These are phyloP conservation scores for Synanthedon vespiformis DNA, from an alignment of 2,888 invertebrate genomes.

Conservation along the genomic window DNA sequence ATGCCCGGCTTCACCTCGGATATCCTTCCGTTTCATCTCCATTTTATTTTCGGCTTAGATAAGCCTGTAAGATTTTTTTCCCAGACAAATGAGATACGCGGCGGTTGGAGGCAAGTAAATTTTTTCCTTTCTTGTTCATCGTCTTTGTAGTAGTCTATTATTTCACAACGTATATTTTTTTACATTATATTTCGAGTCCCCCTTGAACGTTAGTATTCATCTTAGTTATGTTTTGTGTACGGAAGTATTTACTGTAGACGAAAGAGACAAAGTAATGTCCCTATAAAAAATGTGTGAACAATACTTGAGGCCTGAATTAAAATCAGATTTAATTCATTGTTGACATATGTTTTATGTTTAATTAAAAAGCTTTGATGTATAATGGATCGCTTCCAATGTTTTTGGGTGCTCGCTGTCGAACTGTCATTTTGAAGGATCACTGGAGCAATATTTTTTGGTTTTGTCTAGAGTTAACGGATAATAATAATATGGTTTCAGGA, in stretches of 20 bases:
- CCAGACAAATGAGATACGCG: constrained; percentile 37
- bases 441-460: not conserved
- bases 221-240: not conserved
- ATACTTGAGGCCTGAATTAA: not conserved
- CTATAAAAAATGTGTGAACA: not conserved
- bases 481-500: too few relatives aligned
- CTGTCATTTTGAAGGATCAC: not conserved
- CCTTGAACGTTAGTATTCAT: not conserved
- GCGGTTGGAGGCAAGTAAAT: constrained; percentile 23
- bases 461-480: too few relatives aligned
- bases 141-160: constrained; percentile 8
- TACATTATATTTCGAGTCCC: not conserved
- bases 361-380: not conserved
- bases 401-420: not conserved
- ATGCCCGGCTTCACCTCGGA: constrained; percentile 31
- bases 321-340: not conserved
- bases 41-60: constrained; percentile 52
- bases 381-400: not conserved
- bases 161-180: constrained; percentile 4
- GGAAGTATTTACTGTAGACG: not conserved
- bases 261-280: not conserved
- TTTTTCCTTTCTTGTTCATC: constrained; percentile 19
- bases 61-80: constrained; percentile 36
- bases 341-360: not conserved
- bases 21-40: constrained; percentile 53